These are phyloP conservation scores for Pseudococcus longispinus DNA, from an alignment of 2,888 invertebrate species.

Conservation along the genomic window DNA sequence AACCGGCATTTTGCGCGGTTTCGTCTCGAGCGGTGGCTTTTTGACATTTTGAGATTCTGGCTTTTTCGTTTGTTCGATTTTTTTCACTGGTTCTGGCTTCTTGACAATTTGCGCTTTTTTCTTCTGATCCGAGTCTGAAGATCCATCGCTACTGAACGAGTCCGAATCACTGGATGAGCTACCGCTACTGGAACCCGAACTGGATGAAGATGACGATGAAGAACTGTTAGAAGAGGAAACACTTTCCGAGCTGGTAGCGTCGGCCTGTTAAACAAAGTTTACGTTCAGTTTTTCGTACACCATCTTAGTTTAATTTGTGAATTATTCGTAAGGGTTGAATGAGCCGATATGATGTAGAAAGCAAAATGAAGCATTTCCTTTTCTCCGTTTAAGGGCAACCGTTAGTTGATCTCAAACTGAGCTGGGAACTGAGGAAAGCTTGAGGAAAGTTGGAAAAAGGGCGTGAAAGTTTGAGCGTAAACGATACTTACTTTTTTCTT, in stretches of 20 bases:
- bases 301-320: not conserved
- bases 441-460: not conserved
- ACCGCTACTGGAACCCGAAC: conserved; percentile 61
- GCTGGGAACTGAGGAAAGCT: not conserved
- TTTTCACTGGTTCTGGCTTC: conserved; percentile 57
- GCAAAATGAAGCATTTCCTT: not conserved
- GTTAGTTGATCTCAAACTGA: not conserved
- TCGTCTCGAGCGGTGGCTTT: conserved; percentile 4
- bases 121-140: conserved; percentile 58
- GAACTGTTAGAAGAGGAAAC: conserved; percentile 61
- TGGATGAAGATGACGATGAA: conserved; percentile 62
- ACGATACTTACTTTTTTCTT: conserved; percentile 42
- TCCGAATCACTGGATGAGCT: conserved; percentile 60
- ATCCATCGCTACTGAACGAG: conserved; percentile 60
- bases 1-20: conserved; percentile 44
- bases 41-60: conserved; percentile 42
- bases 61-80: conserved; percentile 53
- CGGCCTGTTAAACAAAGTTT: not conserved
- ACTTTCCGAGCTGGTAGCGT: conserved; percentile 61
- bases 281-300: not conserved
- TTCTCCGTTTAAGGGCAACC: not conserved
- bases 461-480: not conserved
- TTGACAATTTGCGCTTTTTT: conserved; percentile 56
- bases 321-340: not conserved
- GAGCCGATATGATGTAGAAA: not conserved